These are phyloP conservation scores for Styela plicata DNA, from an alignment of 23 tunicate genomes.

Conservation along the genomic window DNA sequence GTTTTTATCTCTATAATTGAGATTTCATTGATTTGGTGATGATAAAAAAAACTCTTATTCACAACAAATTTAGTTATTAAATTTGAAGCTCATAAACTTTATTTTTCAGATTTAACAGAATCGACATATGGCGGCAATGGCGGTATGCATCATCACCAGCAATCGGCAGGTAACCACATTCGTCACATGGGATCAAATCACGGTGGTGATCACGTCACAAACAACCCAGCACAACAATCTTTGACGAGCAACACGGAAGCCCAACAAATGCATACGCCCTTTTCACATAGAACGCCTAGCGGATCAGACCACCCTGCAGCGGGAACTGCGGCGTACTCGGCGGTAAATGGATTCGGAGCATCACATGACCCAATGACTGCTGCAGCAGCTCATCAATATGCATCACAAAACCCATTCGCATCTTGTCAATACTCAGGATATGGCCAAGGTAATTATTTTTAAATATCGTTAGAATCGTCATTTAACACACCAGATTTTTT, in stretches of 20 bases:
- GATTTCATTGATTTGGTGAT: too few species aligned
- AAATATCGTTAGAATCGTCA: too few species aligned
- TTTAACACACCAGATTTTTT: too few species aligned
- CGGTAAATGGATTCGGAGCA: constrained; percentile 24
- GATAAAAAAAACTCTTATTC: too few species aligned
- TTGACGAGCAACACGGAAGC: not conserved
- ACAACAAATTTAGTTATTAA: too few species aligned
- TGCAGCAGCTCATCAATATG: constrained; percentile 31
- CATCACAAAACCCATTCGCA: constrained; percentile 50
- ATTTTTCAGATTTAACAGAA: constrained; percentile 8
- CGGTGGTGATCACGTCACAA: constrained; percentile 1
- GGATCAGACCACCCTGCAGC: constrained; percentile 10
- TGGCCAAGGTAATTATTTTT: constrained; percentile 54
- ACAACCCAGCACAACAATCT: constrained; percentile 2
- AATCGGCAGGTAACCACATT: not conserved
- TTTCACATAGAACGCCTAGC: not conserved
- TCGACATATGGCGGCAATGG: not conserved
- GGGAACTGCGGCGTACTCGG: constrained; percentile 18
- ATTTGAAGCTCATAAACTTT: too few species aligned
- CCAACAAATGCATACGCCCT: not conserved
- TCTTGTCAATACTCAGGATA: constrained; percentile 80
- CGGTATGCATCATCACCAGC: constrained; percentile 22
- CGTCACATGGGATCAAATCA: not conserved
- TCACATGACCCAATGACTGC: constrained; percentile 19
- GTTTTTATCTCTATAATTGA: too few species aligned